Evolutionary conservation across 1,140 invertebrate species (phyloP), one percentile per base, ranked within the genome.

Genomic region (Archegozetes longisetosus): DNA sequence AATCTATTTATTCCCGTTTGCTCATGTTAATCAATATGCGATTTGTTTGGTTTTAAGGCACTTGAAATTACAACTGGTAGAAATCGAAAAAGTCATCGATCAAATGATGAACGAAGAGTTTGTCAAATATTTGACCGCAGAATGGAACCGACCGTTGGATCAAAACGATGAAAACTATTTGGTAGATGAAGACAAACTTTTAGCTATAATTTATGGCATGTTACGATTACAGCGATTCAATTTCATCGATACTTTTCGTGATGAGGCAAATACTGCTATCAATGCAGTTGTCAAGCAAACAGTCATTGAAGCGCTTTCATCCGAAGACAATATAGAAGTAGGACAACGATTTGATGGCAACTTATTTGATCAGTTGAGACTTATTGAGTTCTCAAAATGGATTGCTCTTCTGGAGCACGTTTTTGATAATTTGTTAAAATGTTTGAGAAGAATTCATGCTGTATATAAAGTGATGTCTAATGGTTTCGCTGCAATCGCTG

Each of bases 61-160:
- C 76, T 76, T 98, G 63, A 85, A 88, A 64, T 89, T 88, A 51
- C 92, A 98, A 74, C 76, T 99, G n/a, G 84, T 83, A 61, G 95
- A 98, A 79, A 89, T 98, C 81, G 85, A 92, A 68, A 84, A 86
- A 69, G 76, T 95, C 3, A 96, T 98, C 66, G 89, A 96, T 67
- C 93, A 92, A 74, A 94, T 98, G 88, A 78, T 98, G 62, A 84
- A 84, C 54, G 88, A 88, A 52, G 95, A 99, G 72, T 96, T 98
- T 74, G 83, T 87, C 68, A 80, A 85, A 64, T 93, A 92, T 71
- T 82, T 91, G 49, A 86, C 91, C 9, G 79, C 83, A 9, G 92
- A 97, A 74, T 77, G 98, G 28, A 95, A 95, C 73, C 76, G 90
- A 66, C 88, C 90, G 3, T 76, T 83, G 22, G 27, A 61, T 24